Base-by-base conservation (phyloP, 2,113 vertebrate species). In the Mola mola region DNA sequence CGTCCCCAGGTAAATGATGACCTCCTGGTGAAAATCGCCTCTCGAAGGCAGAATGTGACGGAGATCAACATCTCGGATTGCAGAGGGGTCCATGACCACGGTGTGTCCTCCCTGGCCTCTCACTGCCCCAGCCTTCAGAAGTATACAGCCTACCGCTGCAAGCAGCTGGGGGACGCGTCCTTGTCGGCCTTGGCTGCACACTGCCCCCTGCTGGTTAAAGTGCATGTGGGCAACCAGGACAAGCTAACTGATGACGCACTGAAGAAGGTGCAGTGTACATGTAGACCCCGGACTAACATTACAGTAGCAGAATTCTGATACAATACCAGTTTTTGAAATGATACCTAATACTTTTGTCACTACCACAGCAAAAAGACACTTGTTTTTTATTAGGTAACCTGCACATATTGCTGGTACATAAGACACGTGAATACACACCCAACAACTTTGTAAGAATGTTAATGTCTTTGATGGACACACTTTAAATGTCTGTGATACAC, bases 61-160 rank as follows among this genome's bases (percentile, higher is more conserved):
- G 95, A 98, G 93, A 93, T 99, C 38, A 98, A 97, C 88, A 97
- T 99, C 89, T 98, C 97, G 1, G 97, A 99, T 83, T 99, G 97
- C 79, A 94, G 96, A 55, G 96, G 94, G 55, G 92, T 99, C 19
- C 95, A 96, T 60, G 96, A 99, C 83, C 92, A 89, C 4, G 97
- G 97, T 5, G 94, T 99, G 22, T 93, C 93, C 83, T 86, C 95
- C 21, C 79, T 99, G 89, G 96, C 95, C 4, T 93, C 94, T 44
- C 95, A 95, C 78, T 98, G 96, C 84, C 93, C 94, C 11, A 95
- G 96, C 46, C 93, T 99, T 48, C 90, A 96, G 59, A 94, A 94
- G 63, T 98, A 98, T 56, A 98, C 95, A 4, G 97, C 95, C 0
- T 98, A 98, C 71, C 93, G 97, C 24, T 99, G 97, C 89, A 99